Evolutionary conservation across 2,888 invertebrate species (phyloP).

Genomic region (Autographa pulchrina): DNA sequence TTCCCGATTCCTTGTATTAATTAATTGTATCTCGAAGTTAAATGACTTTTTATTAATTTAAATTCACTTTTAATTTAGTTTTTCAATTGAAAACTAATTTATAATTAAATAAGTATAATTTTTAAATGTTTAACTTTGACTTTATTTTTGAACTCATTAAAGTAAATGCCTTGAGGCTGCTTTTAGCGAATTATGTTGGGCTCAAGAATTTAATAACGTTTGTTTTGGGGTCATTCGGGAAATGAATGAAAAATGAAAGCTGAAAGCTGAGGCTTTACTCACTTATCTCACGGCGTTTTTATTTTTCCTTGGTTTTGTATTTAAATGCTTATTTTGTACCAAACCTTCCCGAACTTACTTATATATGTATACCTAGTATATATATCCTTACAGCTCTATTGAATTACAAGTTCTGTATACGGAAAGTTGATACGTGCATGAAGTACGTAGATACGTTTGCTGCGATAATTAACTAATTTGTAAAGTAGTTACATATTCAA

Average conservation of each 20-base stretch:
- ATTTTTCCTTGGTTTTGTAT: background rate
- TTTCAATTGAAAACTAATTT: background rate
- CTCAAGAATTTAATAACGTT: constrained; percentile 51
- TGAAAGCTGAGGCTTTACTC: constrained; percentile 27
- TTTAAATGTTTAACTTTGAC: background rate
- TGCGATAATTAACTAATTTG: constrained; percentile 4
- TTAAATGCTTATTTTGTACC: background rate
- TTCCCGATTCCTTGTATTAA: background rate
- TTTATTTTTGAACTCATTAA: constrained; percentile 24
- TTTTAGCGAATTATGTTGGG: constrained; percentile 42
- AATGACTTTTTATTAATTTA: background rate
- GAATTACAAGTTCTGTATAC: background rate
- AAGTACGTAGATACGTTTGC: background rate
- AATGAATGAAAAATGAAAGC: constrained; percentile 43
- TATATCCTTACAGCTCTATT: background rate
- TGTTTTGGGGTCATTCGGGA: constrained; percentile 45
- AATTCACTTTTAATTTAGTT: background rate
- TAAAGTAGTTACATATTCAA: background rate
- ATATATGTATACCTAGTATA: background rate
- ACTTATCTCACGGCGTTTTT: constrained; percentile 11
- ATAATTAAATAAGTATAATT: background rate
- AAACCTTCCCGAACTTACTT: background rate
- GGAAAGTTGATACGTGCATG: background rate
- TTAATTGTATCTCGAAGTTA: background rate
- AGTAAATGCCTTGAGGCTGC: constrained; percentile 38